Conservation (phyloP, 37 sponge, comb jelly and placozoan genomes). For the Ephydatia muelleri region DNA sequence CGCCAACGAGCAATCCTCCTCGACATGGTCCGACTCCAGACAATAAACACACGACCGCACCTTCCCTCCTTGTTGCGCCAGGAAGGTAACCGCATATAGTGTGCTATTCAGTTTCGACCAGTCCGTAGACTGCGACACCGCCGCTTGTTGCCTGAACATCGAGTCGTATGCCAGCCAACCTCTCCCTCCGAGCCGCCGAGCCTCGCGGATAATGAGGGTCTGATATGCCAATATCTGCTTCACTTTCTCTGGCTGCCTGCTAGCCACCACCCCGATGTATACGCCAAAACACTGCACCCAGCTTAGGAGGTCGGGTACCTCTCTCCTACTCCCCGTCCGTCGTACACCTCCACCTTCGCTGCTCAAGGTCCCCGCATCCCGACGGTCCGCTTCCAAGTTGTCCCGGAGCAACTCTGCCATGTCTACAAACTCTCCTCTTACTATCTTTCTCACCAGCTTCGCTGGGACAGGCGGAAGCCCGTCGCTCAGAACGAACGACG, state of each 20-base stretch:
- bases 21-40: neutral
- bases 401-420: slow-evolving; percentile 19
- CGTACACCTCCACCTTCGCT: too few species aligned
- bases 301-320: slow-evolving; percentile 9
- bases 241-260: neutral
- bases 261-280: neutral
- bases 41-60: neutral
- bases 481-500: slow-evolving; percentile 9
- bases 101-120: slow-evolving; percentile 23
- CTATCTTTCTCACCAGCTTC: slow-evolving; percentile 11
- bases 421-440: neutral
- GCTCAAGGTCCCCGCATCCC: neutral
- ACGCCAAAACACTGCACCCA: slow-evolving; percentile 20
- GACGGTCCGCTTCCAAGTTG: slow-evolving; percentile 11
- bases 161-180: slow-evolving; percentile 23
- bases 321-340: neutral
- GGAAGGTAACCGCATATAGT: slow-evolving; percentile 6
- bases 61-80: neutral
- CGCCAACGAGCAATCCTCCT: slow-evolving; percentile 6
- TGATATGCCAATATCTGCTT: slow-evolving; percentile 10
- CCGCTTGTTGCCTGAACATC: slow-evolving; percentile 13
- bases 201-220: slow-evolving; percentile 12
- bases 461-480: slow-evolving; percentile 8
- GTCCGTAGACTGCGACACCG: neutral
- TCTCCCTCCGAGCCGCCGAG: slow-evolving; percentile 13